Evolutionary conservation across 2,888 invertebrate genomes (phyloP).

Genomic region (Chouioia cunea): DNA sequence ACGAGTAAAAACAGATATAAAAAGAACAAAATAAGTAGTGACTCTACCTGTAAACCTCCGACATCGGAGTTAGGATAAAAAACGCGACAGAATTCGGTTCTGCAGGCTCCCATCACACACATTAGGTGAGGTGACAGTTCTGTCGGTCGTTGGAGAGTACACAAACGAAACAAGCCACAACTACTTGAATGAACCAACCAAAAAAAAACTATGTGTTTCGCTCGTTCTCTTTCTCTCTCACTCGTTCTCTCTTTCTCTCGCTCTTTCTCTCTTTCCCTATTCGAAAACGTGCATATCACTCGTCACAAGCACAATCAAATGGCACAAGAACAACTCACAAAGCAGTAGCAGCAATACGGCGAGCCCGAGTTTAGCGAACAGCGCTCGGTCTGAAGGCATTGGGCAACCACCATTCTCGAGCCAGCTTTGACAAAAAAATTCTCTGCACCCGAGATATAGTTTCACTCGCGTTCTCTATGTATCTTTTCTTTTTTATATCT

Average conservation of each 20-base stretch:
- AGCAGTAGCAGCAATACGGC: constrained; percentile 29
- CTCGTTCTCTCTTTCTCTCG: background rate
- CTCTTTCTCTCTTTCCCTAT: background rate
- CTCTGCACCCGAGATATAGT: background rate
- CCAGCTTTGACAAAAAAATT: background rate
- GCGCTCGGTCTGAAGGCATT: constrained; percentile 50
- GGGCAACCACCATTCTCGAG: constrained; percentile 48
- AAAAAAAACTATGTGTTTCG: background rate
- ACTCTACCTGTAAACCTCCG: background rate
- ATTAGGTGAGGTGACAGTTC: background rate
- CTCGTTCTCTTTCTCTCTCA: background rate
- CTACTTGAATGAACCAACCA: background rate
- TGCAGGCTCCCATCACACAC: background rate
- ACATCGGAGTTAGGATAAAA: background rate
- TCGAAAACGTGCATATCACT: no score
- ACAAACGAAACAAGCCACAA: background rate
- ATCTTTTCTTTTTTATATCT: background rate
- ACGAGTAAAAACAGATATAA: no score
- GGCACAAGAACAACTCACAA: constrained; percentile 40
- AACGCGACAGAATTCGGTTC: background rate
- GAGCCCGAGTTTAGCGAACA: constrained; percentile 48
- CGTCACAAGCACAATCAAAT: background rate
- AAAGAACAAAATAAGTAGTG: no score
- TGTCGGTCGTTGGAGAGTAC: background rate
- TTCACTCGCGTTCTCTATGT: background rate